A percentile compares a stretch with the other conserved stretches of the same genome.
Evolutionary conservation across 2,113 vertebrate species (phyloP).

Genomic region (Nettapus auritus): DNA sequence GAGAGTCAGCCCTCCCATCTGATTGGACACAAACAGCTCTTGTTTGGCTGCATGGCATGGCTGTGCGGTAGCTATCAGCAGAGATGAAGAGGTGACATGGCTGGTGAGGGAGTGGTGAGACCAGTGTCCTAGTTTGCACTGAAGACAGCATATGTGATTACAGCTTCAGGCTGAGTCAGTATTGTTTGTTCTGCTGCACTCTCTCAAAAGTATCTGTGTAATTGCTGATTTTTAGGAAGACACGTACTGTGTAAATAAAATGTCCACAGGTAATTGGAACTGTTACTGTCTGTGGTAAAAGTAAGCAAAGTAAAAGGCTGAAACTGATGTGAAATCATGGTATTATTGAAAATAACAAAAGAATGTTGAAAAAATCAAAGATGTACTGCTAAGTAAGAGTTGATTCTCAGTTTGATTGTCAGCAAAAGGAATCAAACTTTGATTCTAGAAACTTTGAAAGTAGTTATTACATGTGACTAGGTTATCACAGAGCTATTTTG

Average conservation of each 20-base stretch:
- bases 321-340: neutral
- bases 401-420: neutral
- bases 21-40: neutral
- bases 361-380: neutral
- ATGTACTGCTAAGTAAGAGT: neutral
- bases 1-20: neutral
- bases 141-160: neutral
- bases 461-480: fast-evolving
- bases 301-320: neutral
- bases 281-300: neutral
- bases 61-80: too few relatives aligned
- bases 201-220: neutral
- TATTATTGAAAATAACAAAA: neutral
- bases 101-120: too few relatives aligned
- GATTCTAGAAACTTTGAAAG: too few relatives aligned
- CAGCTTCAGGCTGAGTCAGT: neutral
- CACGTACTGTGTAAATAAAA: neutral
- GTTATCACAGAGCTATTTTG: neutral
- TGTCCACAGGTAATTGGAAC: neutral
- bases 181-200: fast-evolving
- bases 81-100: too few relatives aligned
- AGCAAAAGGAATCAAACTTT: neutral
- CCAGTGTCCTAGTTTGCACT: too few relatives aligned
- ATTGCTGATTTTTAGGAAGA: neutral
- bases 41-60: too few relatives aligned